A percentile compares a stretch with the other conserved stretches of the same genome.
These are phyloP conservation scores for Lobophora halterata DNA, from an alignment of 2,888 invertebrate genomes.

Conservation along the genomic window DNA sequence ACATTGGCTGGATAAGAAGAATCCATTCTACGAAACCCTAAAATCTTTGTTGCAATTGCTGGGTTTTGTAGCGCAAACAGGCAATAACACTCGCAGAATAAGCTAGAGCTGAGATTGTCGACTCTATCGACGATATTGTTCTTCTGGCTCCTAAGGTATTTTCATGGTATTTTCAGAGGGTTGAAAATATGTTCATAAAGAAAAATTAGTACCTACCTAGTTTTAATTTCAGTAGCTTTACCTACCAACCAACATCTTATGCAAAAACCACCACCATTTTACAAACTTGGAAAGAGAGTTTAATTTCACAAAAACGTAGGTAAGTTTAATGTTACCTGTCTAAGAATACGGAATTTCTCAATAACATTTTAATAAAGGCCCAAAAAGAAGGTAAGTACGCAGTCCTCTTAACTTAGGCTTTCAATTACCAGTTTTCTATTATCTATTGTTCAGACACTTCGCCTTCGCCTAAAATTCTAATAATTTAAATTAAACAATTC, in stretches of 20 bases:
- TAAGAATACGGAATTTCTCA: not conserved
- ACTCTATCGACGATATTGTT: slow-evolving; percentile 47
- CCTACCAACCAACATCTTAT: too few species aligned
- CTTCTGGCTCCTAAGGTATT: slow-evolving; percentile 33
- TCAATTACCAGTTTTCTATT: slow-evolving; percentile 29
- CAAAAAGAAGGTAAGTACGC: slow-evolving; percentile 11
- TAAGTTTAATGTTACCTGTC: too few species aligned
- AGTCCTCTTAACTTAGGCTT: slow-evolving; percentile 14
- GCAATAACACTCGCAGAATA: slow-evolving; percentile 54
- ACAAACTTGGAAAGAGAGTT: too few species aligned
- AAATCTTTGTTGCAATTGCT: slow-evolving; percentile 56
- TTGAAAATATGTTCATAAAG: too few species aligned
- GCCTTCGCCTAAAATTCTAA: slow-evolving; percentile 34
- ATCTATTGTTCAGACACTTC: slow-evolving; percentile 27
- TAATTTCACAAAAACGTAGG: too few species aligned
- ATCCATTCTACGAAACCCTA: slow-evolving; percentile 56
- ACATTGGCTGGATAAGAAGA: slow-evolving; percentile 53
- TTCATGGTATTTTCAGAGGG: too few species aligned
- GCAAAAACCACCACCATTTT: too few species aligned
- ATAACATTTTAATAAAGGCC: slow-evolving; percentile 14
- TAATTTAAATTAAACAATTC: slow-evolving; percentile 51
- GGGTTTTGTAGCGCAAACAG: slow-evolving; percentile 54
- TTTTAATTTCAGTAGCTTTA: too few species aligned
- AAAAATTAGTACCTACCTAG: too few species aligned
- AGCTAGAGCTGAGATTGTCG: slow-evolving; percentile 46